Evolutionary conservation across 2,888 invertebrate genomes (phyloP).

Genomic region (Liopterus haemorrhoidalis): DNA sequence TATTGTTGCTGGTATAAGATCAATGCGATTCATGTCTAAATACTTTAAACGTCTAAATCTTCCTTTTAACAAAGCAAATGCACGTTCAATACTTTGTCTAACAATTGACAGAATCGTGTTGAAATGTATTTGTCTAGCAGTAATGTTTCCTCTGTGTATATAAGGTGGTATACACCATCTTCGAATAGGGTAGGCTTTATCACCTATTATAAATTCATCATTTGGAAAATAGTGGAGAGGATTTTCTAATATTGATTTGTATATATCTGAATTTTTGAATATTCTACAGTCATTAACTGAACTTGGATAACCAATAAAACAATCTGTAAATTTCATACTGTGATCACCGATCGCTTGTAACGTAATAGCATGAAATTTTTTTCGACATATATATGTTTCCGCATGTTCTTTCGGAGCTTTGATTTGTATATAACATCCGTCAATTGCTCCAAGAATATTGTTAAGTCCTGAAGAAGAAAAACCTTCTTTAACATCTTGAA

Average conservation of each 20-base stretch:
- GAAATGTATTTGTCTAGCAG: slow-evolving; percentile 19
- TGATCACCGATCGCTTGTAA: slow-evolving; percentile 20
- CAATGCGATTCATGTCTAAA: slow-evolving; percentile 32
- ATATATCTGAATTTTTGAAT: slow-evolving; percentile 20
- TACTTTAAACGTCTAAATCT: slow-evolving; percentile 32
- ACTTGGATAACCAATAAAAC: slow-evolving; percentile 19
- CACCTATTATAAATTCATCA: slow-evolving; percentile 27
- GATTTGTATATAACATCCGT: slow-evolving; percentile 16
- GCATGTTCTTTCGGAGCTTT: slow-evolving; percentile 17
- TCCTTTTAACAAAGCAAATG: slow-evolving; percentile 27
- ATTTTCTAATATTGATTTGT: slow-evolving; percentile 9
- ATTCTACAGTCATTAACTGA: slow-evolving; percentile 19
- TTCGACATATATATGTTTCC: slow-evolving; percentile 18
- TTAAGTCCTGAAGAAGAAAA: slow-evolving; percentile 8
- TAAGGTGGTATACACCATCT: slow-evolving; percentile 28
- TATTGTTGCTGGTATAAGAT: slow-evolving; percentile 31
- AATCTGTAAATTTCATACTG: slow-evolving; percentile 15
- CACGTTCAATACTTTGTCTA: slow-evolving; percentile 24
- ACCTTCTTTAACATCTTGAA: neutral
- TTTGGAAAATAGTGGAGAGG: slow-evolving; percentile 10
- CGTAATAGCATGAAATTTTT: slow-evolving; percentile 15
- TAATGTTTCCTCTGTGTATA: slow-evolving; percentile 24
- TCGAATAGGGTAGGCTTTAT: slow-evolving; percentile 28
- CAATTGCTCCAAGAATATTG: slow-evolving; percentile 14
- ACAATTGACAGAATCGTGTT: slow-evolving; percentile 21